Base-by-base conservation (phyloP, 2,888 invertebrate species). In the Schizotus pectinicornis region DNA sequence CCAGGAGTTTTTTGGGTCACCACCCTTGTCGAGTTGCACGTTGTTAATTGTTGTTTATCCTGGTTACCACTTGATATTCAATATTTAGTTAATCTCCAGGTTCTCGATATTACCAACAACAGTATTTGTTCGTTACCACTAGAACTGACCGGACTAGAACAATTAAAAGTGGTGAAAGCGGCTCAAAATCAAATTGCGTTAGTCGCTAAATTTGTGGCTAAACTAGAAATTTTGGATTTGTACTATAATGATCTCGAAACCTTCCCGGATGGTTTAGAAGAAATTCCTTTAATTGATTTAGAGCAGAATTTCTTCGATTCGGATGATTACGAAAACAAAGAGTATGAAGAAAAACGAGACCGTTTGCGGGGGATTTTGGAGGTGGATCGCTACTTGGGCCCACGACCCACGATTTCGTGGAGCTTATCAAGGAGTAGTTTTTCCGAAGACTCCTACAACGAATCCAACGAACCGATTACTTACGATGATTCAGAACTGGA, bases 201-300 rank as follows among this genome's bases (percentile, higher is more conserved):
- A 7, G 45, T 56, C 1, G 8, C 9, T n/a, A 22, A 38, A 5
- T 51, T 56, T 9, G 6, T 6, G 7, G 32, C 42, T 12, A 30
- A 57, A 1, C 47, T 59, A 31, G 11, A 47, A 37, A 33, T 59
- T n/a, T 36, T 56, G 13, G 59, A 59, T 51, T 55, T 59, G n/a
- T 59, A 55, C 42, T 13, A 42, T 31, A 59, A 59, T 45, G 5
- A 38, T 31, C 36, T 59, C n/a, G 59, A 55, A 41, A 8, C 9
- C n/a, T 35, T 51, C 8, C 41, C 55, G 0, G 30, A 30, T 13
- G 9, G 9, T 42, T 11, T 59, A n/a, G 35, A 55, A 9, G 13
- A 12, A 7, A 31, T 48, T 6, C 8, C 31, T 11, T 50, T 35
- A 0, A 41, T 59, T 13, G 59, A 59, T 56, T 41, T 59, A 22